A percentile compares a stretch with the other conserved stretches of the same genome.
Conservation (phyloP, 2,888 invertebrate species). For the Sminthurinus aureus region DNA sequence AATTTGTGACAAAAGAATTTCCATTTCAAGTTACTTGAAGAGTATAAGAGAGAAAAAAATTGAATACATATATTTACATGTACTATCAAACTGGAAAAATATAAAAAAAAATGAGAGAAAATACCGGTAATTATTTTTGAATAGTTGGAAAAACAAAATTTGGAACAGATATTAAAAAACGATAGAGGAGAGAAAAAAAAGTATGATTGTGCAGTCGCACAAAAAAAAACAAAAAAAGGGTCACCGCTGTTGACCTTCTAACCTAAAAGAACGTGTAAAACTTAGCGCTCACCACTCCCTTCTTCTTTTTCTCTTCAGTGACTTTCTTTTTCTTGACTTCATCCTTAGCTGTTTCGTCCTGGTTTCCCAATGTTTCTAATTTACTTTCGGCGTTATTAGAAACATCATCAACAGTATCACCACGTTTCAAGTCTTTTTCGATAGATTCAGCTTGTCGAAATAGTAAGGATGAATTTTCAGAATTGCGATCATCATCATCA, state of each 20-base stretch:
- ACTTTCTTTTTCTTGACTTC: neutral
- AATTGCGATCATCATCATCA: slow-evolving; percentile 26
- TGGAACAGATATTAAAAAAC: neutral
- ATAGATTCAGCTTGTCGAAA: neutral
- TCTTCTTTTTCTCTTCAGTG: slow-evolving; percentile 21
- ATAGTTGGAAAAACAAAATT: neutral
- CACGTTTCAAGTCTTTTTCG: neutral
- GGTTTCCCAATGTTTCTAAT: neutral
- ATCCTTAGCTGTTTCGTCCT: neutral
- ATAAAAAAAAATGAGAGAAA: neutral
- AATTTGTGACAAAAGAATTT: no score
- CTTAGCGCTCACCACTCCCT: slow-evolving; percentile 33
- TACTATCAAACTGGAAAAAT: neutral
- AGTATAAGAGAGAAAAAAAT: no score
- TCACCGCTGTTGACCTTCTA: neutral
- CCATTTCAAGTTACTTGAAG: no score
- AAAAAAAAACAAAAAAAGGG: neutral
- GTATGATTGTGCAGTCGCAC: neutral
- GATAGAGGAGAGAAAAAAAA: neutral
- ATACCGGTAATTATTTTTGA: neutral
- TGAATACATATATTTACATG: neutral
- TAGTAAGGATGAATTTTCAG: neutral
- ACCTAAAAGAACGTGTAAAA: neutral
- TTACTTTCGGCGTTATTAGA: neutral
- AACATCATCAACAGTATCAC: neutral